Evolutionary conservation across 2,888 invertebrate species (phyloP).

Genomic region (Silvanus unidentatus): DNA sequence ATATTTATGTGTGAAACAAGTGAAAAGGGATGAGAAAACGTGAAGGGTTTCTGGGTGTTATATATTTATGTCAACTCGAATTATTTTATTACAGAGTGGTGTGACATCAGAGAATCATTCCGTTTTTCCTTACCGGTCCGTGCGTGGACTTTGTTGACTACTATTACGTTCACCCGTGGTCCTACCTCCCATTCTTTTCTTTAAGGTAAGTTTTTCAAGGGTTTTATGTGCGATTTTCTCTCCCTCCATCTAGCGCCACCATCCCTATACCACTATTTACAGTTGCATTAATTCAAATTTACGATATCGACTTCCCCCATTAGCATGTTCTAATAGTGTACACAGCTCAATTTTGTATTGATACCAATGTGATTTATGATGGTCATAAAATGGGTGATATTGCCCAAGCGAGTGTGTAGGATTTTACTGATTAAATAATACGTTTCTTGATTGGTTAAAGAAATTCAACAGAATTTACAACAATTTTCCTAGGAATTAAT

Average conservation of each 20-base stretch:
- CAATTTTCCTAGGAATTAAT: too few species aligned
- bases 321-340: slow-evolving; percentile 35
- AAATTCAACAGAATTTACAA: too few species aligned
- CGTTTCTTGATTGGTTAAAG: neutral
- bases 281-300: slow-evolving; percentile 38
- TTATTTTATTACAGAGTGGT: slow-evolving; percentile 3
- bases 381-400: slow-evolving; percentile 17
- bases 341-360: slow-evolving; percentile 30
- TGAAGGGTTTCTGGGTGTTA: too few species aligned
- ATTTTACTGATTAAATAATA: slow-evolving; percentile 4
- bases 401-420: neutral
- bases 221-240: slow-evolving; percentile 18
- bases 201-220: slow-evolving; percentile 2
- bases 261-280: slow-evolving; percentile 28
- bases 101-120: neutral
- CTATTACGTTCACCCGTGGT: too few species aligned
- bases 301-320: slow-evolving; percentile 29
- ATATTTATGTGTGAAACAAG: too few species aligned
- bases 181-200: neutral
- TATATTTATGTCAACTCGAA: neutral
- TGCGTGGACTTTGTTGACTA: neutral
- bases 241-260: too few species aligned
- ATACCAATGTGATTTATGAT: slow-evolving; percentile 32
- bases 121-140: slow-evolving; percentile 1
- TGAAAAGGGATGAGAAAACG: too few species aligned